A percentile compares a stretch with the other conserved stretches of the same genome.
Evolutionary conservation across 2,113 vertebrate species (phyloP).

Genomic region (Aplodontia rufa): DNA sequence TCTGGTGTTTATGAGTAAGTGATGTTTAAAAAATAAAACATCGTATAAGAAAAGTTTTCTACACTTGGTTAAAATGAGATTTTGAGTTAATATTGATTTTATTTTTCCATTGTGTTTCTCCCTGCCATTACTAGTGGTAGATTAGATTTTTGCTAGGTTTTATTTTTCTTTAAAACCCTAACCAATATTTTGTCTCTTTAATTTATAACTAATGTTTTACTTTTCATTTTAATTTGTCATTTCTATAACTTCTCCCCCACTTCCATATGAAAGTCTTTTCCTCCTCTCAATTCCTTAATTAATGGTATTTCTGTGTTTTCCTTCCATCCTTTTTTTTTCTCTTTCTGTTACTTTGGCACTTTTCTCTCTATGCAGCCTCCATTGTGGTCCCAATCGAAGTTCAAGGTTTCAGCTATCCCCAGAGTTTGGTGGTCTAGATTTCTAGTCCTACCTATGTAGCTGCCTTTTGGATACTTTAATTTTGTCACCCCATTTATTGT

Average conservation of each 20-base stretch:
- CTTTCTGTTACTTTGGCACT: not conserved
- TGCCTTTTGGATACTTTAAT: not conserved
- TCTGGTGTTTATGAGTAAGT: not conserved
- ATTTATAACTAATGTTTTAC: not conserved
- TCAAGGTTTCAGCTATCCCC: not conserved
- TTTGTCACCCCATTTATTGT: not conserved
- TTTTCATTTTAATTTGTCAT: conserved; percentile 45
- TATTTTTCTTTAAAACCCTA: conserved; percentile 11
- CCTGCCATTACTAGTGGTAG: not conserved
- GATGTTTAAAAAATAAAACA: not conserved
- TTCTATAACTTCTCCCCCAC: not conserved
- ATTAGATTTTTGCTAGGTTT: not conserved
- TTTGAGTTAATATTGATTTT: conserved; percentile 44
- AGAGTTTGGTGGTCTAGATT: conserved; percentile 10
- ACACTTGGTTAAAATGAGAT: conserved; percentile 1
- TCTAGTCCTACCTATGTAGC: not conserved
- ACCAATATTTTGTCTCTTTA: conserved; percentile 20
- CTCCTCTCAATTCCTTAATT: conserved; percentile 22
- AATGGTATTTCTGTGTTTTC: not conserved
- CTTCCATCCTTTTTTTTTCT: not conserved
- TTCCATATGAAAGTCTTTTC: not conserved
- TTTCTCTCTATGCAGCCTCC: not conserved
- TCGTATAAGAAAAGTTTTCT: not conserved
- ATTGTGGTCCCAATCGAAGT: not conserved
- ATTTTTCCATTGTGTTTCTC: conserved; percentile 8